phyloP scores from a whole-genome alignment of 2,797 vertebrate genomes.

The Taenioides sp. region DNA sequence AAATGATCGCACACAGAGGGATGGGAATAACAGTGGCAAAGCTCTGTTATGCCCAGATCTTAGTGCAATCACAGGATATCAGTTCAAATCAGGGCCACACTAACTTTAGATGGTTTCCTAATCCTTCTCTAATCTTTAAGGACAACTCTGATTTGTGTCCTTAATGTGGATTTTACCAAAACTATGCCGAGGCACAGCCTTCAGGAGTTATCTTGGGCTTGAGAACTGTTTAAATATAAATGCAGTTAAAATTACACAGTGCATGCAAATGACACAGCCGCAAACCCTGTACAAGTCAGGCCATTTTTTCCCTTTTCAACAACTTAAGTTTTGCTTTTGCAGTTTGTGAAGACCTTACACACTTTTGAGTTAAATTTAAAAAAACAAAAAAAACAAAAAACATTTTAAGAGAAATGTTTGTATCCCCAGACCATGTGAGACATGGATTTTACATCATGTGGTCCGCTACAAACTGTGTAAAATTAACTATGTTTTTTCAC shows the following conservation, averaged over 20 bases:
- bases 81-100: conserved; percentile 66
- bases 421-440: too few species aligned
- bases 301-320: neutral
- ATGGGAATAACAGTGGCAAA: conserved; percentile 60
- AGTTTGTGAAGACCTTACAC: too few species aligned
- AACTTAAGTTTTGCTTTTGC: too few species aligned
- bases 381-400: too few species aligned
- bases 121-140: conserved; percentile 58
- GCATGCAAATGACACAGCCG: conserved; percentile 10
- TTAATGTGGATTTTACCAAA: conserved; percentile 44
- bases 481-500: too few species aligned
- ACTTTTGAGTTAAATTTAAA: too few species aligned
- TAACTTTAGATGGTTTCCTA: conserved; percentile 65
- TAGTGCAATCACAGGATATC: conserved; percentile 60
- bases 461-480: too few species aligned
- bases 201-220: conserved; percentile 30
- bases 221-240: conserved; percentile 30
- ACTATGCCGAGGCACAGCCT: conserved; percentile 23
- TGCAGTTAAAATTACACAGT: conserved; percentile 28
- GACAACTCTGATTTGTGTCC: conserved; percentile 52
- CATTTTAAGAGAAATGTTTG: too few species aligned
- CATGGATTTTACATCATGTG: neutral
- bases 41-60: conserved; percentile 53
- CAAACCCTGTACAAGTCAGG: conserved; percentile 1
- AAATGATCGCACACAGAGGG: conserved; percentile 41